phyloP scores from a whole-genome alignment of 2,888 invertebrate species.

The Dorcus parallelipipedus region DNA sequence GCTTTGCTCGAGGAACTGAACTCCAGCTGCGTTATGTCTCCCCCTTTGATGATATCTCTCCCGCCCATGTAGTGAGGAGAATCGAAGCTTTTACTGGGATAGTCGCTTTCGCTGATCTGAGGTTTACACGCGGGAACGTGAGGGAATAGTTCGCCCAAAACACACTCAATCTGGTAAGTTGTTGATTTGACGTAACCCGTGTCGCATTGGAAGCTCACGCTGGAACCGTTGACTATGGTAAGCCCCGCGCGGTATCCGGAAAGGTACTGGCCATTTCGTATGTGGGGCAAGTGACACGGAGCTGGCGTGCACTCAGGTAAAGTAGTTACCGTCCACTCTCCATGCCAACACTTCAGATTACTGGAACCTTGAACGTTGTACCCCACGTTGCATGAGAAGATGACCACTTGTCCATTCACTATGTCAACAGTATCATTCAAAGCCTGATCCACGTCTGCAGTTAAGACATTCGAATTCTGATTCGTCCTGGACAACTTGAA shows the following conservation, averaged over 20 bases:
- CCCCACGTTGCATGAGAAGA: slow-evolving; percentile 73
- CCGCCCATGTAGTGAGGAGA: slow-evolving; percentile 48
- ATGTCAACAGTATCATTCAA: slow-evolving; percentile 60
- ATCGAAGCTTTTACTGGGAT: slow-evolving; percentile 28
- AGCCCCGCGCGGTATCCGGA: slow-evolving; percentile 76
- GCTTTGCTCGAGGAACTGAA: slow-evolving; percentile 43
- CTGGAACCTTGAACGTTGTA: slow-evolving; percentile 68
- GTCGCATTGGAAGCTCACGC: slow-evolving; percentile 72
- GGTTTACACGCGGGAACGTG: slow-evolving; percentile 53
- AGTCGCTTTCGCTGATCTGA: slow-evolving; percentile 24
- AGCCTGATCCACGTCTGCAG: slow-evolving; percentile 52
- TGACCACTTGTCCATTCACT: slow-evolving; percentile 68
- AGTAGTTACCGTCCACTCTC: slow-evolving; percentile 75
- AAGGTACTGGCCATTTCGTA: slow-evolving; percentile 68
- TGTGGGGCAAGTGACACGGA: slow-evolving; percentile 66
- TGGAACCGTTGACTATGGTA: slow-evolving; percentile 77
- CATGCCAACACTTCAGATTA: slow-evolving; percentile 73
- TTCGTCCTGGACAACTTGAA: slow-evolving; percentile 56
- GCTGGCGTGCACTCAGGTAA: slow-evolving; percentile 76
- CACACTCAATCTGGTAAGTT: slow-evolving; percentile 60
- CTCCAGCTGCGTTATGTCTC: slow-evolving; percentile 60
- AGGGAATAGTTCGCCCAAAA: slow-evolving; percentile 62
- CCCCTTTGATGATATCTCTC: slow-evolving; percentile 50
- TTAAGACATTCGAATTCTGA: slow-evolving; percentile 29
- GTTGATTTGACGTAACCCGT: slow-evolving; percentile 52